These are phyloP conservation scores for Scolopax rusticola DNA, from an alignment of 2,797 vertebrate species.

Conservation along the genomic window DNA sequence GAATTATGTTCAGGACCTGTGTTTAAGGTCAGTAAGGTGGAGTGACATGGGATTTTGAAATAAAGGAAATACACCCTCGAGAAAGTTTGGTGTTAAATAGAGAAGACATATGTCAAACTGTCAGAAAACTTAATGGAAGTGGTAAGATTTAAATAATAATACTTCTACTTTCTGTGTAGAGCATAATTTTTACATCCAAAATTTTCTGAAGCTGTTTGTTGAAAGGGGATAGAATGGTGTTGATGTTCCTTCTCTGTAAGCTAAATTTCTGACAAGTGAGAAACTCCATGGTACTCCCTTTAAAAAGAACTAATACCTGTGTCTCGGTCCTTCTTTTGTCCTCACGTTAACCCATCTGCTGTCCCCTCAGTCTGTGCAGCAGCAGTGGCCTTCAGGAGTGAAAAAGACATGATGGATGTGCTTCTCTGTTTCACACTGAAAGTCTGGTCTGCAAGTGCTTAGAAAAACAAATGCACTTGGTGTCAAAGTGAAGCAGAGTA, in stretches of 20 bases:
- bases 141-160: background rate
- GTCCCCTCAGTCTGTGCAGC: background rate
- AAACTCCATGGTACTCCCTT: background rate
- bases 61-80: background rate
- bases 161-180: background rate
- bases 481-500: background rate
- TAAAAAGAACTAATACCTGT: background rate
- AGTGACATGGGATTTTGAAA: background rate
- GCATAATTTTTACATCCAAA: background rate
- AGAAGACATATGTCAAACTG: too few species aligned
- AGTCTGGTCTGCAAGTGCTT: background rate
- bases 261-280: background rate
- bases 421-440: background rate
- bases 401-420: background rate
- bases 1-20: background rate
- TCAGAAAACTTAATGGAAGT: too few species aligned
- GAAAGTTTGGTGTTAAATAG: background rate
- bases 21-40: background rate
- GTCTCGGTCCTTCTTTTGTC: background rate
- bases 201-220: background rate
- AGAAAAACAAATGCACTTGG: background rate
- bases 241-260: background rate
- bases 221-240: background rate
- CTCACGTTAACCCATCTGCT: background rate
- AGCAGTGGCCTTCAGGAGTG: background rate